Evolutionary conservation across 2,113 vertebrate species (phyloP).

Genomic region (Pseudorasbora parva): DNA sequence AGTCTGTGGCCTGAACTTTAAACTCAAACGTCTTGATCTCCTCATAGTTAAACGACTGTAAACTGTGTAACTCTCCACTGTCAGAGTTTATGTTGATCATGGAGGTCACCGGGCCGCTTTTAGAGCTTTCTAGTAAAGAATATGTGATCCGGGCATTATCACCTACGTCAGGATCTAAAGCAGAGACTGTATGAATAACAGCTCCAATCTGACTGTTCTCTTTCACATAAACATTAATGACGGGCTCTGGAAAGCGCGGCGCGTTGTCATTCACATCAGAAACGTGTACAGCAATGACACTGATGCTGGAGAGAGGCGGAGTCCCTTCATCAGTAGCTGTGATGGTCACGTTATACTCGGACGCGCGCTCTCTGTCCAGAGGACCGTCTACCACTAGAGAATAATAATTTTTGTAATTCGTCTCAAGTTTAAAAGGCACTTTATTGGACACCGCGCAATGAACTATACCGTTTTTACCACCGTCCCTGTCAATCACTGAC

Average conservation of each 20-base stretch:
- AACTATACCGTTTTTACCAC: constrained; percentile 65
- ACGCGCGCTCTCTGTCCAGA: neutral
- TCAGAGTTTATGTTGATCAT: constrained; percentile 5
- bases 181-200: neutral
- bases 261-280: neutral
- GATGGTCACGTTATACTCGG: neutral
- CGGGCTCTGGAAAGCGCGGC: neutral
- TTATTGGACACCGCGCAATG: neutral
- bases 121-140: neutral
- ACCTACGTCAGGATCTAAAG: neutral
- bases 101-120: neutral
- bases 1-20: constrained; percentile 8
- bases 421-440: too few relatives aligned
- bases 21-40: neutral
- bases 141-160: constrained; percentile 3
- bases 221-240: constrained; percentile 7
- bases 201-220: constrained; percentile 1
- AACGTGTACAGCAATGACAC: neutral
- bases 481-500: constrained; percentile 75
- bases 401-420: neutral
- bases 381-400: too few relatives aligned
- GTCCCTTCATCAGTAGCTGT: neutral
- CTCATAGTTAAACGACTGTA: neutral
- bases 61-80: neutral
- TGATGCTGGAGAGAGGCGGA: neutral